Conservation (phyloP, 2,113 vertebrate genomes). For the Eptesicus fuscus region DNA sequence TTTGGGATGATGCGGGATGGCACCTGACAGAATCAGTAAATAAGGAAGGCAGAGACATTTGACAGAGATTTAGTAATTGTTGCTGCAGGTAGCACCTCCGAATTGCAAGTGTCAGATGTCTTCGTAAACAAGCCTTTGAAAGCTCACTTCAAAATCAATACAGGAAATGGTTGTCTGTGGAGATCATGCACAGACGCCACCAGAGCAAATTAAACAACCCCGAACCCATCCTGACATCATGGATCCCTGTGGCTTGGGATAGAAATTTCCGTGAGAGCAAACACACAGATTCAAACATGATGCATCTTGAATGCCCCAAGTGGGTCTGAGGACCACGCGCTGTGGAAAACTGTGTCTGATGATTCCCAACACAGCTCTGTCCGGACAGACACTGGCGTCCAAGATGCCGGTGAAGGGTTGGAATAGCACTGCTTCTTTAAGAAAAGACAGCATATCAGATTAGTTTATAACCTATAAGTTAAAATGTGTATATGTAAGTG, state of each 20-base stretch:
- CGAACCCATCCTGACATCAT: background rate
- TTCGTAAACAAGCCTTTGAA: conserved; percentile 73
- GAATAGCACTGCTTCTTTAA: background rate
- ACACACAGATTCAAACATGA: background rate
- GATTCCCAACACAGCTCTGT: background rate
- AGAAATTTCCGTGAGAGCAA: background rate
- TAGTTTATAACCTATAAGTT: background rate
- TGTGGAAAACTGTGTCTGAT: background rate
- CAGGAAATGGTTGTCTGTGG: conserved; percentile 56
- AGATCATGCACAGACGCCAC: background rate
- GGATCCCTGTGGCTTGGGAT: background rate
- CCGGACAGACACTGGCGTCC: background rate
- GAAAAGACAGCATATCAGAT: background rate
- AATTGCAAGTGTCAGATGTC: conserved; percentile 48
- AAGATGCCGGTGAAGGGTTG: background rate
- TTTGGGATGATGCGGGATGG: conserved; percentile 45
- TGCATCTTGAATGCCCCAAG: background rate
- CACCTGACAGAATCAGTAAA: conserved; percentile 61
- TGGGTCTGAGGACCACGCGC: background rate
- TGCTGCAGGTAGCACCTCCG: conserved; percentile 59
- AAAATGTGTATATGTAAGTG: background rate
- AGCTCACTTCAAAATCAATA: conserved; percentile 67
- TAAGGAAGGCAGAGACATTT: conserved; percentile 56
- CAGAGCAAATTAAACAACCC: conserved; percentile 59
- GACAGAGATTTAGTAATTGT: conserved; percentile 74